These are phyloP conservation scores for Hemicordylus capensis DNA, from an alignment of 2,113 vertebrate species.

Conservation along the genomic window DNA sequence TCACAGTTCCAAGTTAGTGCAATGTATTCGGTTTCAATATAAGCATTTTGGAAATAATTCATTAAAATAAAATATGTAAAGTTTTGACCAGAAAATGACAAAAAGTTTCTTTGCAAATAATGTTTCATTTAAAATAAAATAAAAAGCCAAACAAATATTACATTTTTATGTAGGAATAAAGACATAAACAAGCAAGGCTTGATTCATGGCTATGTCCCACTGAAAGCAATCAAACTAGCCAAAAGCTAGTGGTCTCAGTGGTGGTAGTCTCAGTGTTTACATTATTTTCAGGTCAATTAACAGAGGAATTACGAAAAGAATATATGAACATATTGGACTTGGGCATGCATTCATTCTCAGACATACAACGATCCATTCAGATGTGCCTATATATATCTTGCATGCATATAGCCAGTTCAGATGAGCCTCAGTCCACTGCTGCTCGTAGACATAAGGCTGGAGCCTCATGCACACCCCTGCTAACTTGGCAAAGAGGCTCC, in stretches of 20 bases:
- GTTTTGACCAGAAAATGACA: background rate
- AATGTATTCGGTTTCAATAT: slow-evolving; percentile 1
- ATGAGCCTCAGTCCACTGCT: too few species aligned
- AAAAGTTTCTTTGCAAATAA: slow-evolving; percentile 27
- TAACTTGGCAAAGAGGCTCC: too few species aligned
- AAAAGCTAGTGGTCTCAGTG: too few species aligned
- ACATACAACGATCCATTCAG: background rate
- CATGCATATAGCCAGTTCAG: too few species aligned
- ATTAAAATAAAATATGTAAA: slow-evolving; percentile 14
- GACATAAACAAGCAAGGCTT: background rate
- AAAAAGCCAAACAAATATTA: slow-evolving; percentile 14
- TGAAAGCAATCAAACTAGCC: background rate
- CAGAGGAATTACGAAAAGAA: background rate
- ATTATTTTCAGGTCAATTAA: background rate
- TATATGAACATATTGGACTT: background rate
- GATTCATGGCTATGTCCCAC: background rate
- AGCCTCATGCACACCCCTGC: too few species aligned
- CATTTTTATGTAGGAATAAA: slow-evolving; percentile 19
- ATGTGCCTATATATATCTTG: background rate
- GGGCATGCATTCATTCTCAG: background rate
- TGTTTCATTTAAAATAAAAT: slow-evolving; percentile 28
- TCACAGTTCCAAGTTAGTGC: slow-evolving; percentile 17
- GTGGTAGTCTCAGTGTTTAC: background rate
- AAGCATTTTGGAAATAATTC: slow-evolving; percentile 1
- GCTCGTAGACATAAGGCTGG: too few species aligned